phyloP scores from a whole-genome alignment of 2,113 vertebrate genomes.

The Alethe diademata region DNA sequence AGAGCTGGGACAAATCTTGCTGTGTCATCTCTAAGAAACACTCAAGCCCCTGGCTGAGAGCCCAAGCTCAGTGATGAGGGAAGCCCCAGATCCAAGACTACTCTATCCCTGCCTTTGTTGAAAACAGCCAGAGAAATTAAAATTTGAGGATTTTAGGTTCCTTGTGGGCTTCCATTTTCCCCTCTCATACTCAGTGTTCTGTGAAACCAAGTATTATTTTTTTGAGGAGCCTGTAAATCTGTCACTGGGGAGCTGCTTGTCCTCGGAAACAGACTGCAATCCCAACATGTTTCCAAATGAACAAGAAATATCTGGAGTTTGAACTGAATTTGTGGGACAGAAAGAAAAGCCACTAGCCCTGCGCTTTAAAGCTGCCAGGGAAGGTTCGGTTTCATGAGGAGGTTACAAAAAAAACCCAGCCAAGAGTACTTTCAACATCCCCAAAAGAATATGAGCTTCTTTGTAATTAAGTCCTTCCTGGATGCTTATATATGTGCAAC shows the following conservation, averaged over 20 bases:
- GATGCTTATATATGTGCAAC: neutral
- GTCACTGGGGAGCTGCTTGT: neutral
- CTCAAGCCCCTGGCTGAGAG: neutral
- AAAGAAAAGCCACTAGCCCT: neutral
- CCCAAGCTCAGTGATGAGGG: neutral
- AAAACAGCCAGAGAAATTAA: neutral
- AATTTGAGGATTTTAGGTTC: neutral
- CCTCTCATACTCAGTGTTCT: neutral
- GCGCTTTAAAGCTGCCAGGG: neutral
- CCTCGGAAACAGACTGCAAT: constrained; percentile 22
- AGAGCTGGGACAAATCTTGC: neutral
- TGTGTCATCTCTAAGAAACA: neutral
- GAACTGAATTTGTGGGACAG: neutral
- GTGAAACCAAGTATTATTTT: neutral
- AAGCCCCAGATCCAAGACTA: neutral
- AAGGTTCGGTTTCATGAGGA: neutral
- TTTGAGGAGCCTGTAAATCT: constrained; percentile 11
- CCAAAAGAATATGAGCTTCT: neutral
- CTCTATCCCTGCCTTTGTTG: neutral
- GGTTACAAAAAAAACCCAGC: neutral
- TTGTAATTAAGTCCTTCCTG: constrained; percentile 21
- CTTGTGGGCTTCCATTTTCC: neutral
- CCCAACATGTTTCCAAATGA: constrained; percentile 1
- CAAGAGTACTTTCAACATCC: neutral
- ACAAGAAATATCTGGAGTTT: constrained; percentile 13